Percentiles rank a stretch among this genome's conserved stretches.
Evolutionary conservation across 1,140 invertebrate genomes (phyloP).

Genomic region (Bilobella aurantiaca): DNA sequence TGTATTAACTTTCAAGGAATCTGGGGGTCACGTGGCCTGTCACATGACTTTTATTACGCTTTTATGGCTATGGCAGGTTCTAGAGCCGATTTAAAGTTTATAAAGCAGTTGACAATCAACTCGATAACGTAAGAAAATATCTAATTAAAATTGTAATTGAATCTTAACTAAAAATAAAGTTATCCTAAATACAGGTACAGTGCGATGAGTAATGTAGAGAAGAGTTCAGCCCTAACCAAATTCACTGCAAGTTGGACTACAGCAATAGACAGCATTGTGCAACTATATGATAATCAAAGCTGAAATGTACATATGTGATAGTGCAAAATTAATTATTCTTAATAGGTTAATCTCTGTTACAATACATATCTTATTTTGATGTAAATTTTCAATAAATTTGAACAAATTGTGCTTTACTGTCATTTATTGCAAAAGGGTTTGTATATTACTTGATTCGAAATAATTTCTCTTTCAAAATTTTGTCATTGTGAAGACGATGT

Average conservation of each 20-base stretch:
- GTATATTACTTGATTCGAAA: no score
- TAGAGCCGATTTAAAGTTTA: constrained; percentile 56
- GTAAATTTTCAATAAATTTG: no score
- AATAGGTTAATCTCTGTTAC: no score
- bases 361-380: no score
- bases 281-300: constrained; percentile 19
- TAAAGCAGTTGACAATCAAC: constrained; percentile 69
- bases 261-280: constrained; percentile 31
- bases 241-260: constrained; percentile 28
- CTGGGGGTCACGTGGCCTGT: constrained; percentile 61
- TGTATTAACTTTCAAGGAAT: no score
- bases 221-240: constrained; percentile 16
- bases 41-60: constrained; percentile 70
- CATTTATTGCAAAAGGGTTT: no score
- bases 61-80: constrained; percentile 66
- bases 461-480: no score
- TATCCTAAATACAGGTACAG: constrained; percentile 27
- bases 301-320: no score
- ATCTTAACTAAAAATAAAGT: not conserved
- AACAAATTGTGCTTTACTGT: no score
- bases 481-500: no score
- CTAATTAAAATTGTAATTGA: not conserved
- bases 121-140: constrained; percentile 51
- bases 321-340: no score
- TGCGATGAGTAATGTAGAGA: constrained; percentile 30